Base-by-base conservation (phyloP, 2,888 invertebrate species). In the Apotomis turbidana region DNA sequence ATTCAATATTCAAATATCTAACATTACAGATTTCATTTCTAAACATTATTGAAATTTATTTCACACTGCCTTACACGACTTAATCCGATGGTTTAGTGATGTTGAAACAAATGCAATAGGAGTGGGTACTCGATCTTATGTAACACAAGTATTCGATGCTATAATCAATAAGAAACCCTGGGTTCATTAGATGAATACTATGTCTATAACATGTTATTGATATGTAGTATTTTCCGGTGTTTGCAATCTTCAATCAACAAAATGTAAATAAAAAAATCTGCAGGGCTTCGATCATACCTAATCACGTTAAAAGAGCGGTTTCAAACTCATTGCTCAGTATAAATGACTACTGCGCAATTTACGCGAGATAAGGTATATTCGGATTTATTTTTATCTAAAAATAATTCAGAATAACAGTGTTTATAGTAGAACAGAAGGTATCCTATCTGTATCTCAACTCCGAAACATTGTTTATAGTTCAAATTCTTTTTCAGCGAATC, bases 1-100 rank as follows among this genome's bases (percentile, higher is more conserved):
- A 90, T 93, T 91, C 84, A 89, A 86, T 93, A 92, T 90, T 91
- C 83, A 90, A 87, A 86, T 90, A 91, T 89, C 90, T 90, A 91
- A 85, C 76, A 74, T 88, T 89, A 88, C 85, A 86, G 84, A 85
- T 87, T 85, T 87, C 84, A 82, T 87, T 87, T 85, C 86, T 90
- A 88, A 85, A 87, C 83, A 84, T 83, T 73, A 68, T 68, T 60
- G 76, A 76, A 78, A 79, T 83, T 83, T 84, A 84, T 82, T 80
- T 80, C 85, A 86, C 84, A 78, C 85, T 85, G 73, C 58, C 71
- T 72, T 72, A 72, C 36, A 72, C 68, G 58, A 63, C 54, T 72
- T 62, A 51, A 66, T 49, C 66, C 46, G 66, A 67, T 61, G 61
- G 38, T 44, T 71, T 55, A 66, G 67, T 67, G 41, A 72, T 52